Base-by-base conservation (phyloP, 2,797 vertebrate genomes). In the Gastrophryne carolinensis region DNA sequence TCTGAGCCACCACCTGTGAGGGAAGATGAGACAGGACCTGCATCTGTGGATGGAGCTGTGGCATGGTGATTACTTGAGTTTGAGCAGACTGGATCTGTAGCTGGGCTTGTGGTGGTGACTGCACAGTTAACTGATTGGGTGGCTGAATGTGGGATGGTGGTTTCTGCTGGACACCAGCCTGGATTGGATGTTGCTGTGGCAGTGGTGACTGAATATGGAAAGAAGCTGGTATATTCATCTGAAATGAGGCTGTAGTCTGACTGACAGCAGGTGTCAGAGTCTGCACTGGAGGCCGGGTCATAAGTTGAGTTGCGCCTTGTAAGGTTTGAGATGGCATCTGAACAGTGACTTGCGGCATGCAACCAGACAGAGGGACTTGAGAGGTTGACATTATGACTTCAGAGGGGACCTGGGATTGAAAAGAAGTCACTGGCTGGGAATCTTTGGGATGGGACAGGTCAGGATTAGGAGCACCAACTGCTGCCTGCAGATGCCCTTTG, bases 31-130 rank as follows among this genome's bases (percentile, higher is more conserved):
- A 92, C 21, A 97, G 91, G 4, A 94, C 90, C 89, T 95, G 88
- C 52, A 94, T 94, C 89, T 91, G 95, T 79, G 95, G 95, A 84
- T 91, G 94, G 58, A 96, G 91, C 82, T 92, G 93, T 56, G 95
- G 93, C 84, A 95, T 83, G 73, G 92, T 89, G 83, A 89, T 89
- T 79, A 96, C 85, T 80, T 87, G 85, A 49, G 87, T 72, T 81
- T 94, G 94, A 1, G 91, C 90, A 13, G 92, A 87, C 80, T 93
- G 94, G 13, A 87, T 81, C 47, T 91, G 94, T 37, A 94, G 89
- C 84, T 91, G 94, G 81, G 94, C 84, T 80, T 89, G 83, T 76
- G 90, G 41, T 79, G 91, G 88, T 78, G 88, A 82, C 75, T 90
- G 82, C 52, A 86, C 83, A 79, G 87, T 81, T 79, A 93, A 91